Evolutionary conservation across 2,113 vertebrate genomes (phyloP), one percentile per base, ranked within the genome.

Genomic region (Agapornis roseicollis): DNA sequence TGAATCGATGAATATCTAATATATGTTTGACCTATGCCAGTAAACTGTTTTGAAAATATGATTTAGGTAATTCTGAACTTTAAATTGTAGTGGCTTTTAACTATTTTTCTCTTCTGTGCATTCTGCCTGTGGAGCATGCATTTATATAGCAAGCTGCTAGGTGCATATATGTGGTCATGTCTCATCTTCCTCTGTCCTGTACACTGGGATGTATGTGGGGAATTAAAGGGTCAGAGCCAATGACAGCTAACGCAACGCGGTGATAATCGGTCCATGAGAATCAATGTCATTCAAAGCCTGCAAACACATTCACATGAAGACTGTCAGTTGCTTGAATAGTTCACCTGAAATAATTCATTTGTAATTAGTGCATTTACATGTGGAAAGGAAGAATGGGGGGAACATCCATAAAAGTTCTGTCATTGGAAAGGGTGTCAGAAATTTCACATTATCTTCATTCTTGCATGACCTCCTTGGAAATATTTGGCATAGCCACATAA

Each of bases 161-260:
- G 15, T 49, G 22, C 39, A 7, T 7, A 0, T n/a, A 15, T 11
- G 7, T 53, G 35, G 9, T 31, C 39, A 19, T 1, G 13, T 52
- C 58, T 65, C 3, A 5, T 65, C 35, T 55, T 33, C 18, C 61
- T 65, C 22, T 33, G 31, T 84, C 23, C 27, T 29, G 22, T 52
- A 44, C 44, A 42, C 37, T 35, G 58, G 37, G 44, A 37, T 1
- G 0, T 53, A 5, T 15, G 31, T 39, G 41, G 28, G 64, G n/a
- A 52, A 78, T 64, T 64, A 27, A 10, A 50, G 35, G 20, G 39
- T 81, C 39, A 16, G 69, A 84, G 63, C 24, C 17, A 24, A 28
- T 24, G 47, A 28, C 3, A 3, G 47, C 58, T 71, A 37, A 64
- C 92, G 76, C 80, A 68, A 92, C 65, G 68, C 31, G 49, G 72